phyloP scores from a whole-genome alignment of 2,797 vertebrate species.

The Rhyacichthys aspro region DNA sequence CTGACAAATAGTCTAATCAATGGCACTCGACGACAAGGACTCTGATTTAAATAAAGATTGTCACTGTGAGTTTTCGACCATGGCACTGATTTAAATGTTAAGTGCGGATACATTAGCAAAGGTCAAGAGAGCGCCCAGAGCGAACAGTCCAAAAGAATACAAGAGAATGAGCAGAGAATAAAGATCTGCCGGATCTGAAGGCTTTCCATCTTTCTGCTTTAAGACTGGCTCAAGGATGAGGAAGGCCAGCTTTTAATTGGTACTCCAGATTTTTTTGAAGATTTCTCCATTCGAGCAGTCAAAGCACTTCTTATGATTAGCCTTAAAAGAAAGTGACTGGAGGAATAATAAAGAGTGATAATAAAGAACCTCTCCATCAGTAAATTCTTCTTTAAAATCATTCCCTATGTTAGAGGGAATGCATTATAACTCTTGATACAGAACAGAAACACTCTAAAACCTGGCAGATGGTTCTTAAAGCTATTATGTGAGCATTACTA shows the following conservation, averaged over 20 bases:
- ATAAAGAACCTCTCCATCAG: conserved; percentile 38
- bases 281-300: conserved; percentile 57
- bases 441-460: no score
- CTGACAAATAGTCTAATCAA: conserved; percentile 26
- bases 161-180: conserved; percentile 26
- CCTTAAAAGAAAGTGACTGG: conserved; percentile 32
- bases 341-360: conserved; percentile 34
- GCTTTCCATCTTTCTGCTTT: conserved; percentile 37
- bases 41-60: conserved; percentile 32
- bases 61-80: conserved; percentile 25
- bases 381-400: conserved; percentile 7
- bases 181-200: conserved; percentile 56
- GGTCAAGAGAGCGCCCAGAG: conserved; percentile 50
- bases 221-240: conserved; percentile 50
- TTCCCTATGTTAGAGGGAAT: not conserved
- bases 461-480: no score
- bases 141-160: conserved; percentile 22
- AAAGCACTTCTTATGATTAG: conserved; percentile 49
- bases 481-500: no score
- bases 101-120: conserved; percentile 54
- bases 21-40: conserved; percentile 5
- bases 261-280: conserved; percentile 61
- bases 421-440: not conserved
- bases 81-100: conserved; percentile 48
- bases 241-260: conserved; percentile 55